These are phyloP conservation scores for Nephrocerus scutellatus DNA, from an alignment of 2,888 invertebrate genomes.

Conservation along the genomic window DNA sequence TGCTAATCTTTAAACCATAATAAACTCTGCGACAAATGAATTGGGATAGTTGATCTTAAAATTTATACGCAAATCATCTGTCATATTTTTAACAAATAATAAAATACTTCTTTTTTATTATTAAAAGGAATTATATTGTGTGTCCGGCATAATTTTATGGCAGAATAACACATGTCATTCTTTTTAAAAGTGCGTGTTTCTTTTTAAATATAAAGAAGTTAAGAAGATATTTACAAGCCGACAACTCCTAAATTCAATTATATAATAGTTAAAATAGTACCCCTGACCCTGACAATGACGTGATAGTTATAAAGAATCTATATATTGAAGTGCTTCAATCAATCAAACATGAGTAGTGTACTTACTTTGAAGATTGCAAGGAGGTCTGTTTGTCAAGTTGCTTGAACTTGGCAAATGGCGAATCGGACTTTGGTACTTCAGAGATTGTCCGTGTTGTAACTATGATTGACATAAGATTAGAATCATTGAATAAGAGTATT, in stretches of 20 bases:
- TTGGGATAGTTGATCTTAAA: no score
- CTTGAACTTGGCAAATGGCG: slow-evolving; percentile 86
- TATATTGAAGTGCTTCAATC: slow-evolving; percentile 1
- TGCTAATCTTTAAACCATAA: no score
- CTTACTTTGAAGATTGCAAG: slow-evolving; percentile 69
- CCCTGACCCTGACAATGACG: background rate
- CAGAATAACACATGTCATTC: no score
- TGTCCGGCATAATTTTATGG: no score
- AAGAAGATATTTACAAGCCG: no score
- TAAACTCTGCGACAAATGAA: no score
- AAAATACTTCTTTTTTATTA: no score
- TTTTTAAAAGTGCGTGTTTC: no score
- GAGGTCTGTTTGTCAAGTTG: slow-evolving; percentile 85
- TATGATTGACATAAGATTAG: slow-evolving; percentile 21
- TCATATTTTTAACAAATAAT: no score
- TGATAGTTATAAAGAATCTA: background rate
- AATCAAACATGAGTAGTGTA: slow-evolving; percentile 4
- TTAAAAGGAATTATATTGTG: no score
- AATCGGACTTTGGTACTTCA: slow-evolving; percentile 62
- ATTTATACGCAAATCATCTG: no score
- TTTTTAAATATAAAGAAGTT: no score
- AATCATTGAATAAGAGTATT: slow-evolving; percentile 6
- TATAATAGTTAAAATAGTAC: background rate
- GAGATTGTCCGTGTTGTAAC: slow-evolving; percentile 52
- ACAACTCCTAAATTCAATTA: background rate